These are phyloP conservation scores for Plutella xylostella DNA, from an alignment of 2,888 invertebrate species.

Conservation along the genomic window DNA sequence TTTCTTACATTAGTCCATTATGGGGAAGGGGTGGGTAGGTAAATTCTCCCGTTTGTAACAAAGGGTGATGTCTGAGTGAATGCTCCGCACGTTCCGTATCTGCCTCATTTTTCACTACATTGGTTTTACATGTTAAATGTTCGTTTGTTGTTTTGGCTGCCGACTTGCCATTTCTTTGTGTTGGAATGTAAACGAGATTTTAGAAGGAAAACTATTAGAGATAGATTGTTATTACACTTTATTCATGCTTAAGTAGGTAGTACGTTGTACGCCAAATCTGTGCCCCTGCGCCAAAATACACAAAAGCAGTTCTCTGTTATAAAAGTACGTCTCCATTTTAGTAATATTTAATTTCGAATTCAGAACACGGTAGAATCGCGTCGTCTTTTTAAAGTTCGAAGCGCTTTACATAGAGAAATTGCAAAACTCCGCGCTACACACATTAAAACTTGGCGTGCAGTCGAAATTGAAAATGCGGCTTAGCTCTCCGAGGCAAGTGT, in stretches of 20 bases:
- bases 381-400: slow-evolving; percentile 24
- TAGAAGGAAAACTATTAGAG: no score
- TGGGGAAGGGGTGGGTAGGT: slow-evolving; percentile 29
- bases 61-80: slow-evolving; percentile 29
- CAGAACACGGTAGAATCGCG: slow-evolving; percentile 19
- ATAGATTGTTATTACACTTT: no score
- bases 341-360: slow-evolving; percentile 20
- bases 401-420: slow-evolving; percentile 25
- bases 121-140: slow-evolving; percentile 68
- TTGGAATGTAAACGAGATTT: no score
- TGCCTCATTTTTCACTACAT: slow-evolving; percentile 69
- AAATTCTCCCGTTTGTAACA: slow-evolving; percentile 64
- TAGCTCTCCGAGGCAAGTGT: slow-evolving; percentile 7
- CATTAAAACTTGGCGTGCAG: slow-evolving; percentile 26
- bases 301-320: no score
- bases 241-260: no score
- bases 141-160: slow-evolving; percentile 41
- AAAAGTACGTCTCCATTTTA: slow-evolving; percentile 6
- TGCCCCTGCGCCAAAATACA: no score
- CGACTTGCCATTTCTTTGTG: no score
- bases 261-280: no score
- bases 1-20: slow-evolving; percentile 7
- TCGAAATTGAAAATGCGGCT: slow-evolving; percentile 19
- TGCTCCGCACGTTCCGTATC: slow-evolving; percentile 54
- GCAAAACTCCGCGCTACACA: slow-evolving; percentile 24